Base-by-base conservation (phyloP, 2,888 invertebrate species). In the Dorcus parallelipipedus region DNA sequence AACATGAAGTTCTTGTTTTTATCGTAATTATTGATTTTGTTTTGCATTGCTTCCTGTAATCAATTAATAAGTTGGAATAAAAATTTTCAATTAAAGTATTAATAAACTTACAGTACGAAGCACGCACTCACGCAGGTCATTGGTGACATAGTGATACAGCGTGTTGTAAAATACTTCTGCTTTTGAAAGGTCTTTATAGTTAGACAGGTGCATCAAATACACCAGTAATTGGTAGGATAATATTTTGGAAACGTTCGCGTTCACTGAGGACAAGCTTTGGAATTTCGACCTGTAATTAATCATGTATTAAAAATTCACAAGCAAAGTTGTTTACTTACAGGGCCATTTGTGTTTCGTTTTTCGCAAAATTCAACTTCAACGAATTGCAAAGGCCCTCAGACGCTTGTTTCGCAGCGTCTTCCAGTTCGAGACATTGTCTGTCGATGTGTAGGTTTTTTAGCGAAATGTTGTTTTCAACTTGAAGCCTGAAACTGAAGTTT, bases 31-130 rank as follows among this genome's bases (percentile, higher is more conserved):
- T 52, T 47, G 39, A 56, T 56, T 40, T 47, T 52, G 40, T 45
- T 38, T 10, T 17, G 8, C 56, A 56, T 56, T 6, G 56, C 45
- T 23, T 56, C 56, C 56, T 56, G 47, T 9, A 33, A 49, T 33
- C 14, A 9, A 49, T 14, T 23, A 49, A 49, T 38, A 53, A 17
- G 7, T 14, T 50, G 41, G 3, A 38, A 23, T 6, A 17, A 9
- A 41, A 3, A 38, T 14, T 14, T 14, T 14, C 14, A 14, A 14
- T 14, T 14, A 14, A 14, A 14, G 14, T 14, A 14, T 14, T 14
- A 14, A 14, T 14, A 14, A 14, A 14, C 56, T 56, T 52, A 56
- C 56, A 26, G 47, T 52, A 6, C 52, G 51, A 26, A 50, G 20
- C 40, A 52, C 45, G 9, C 51, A 56, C 10, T 56, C 47, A 23